Evolutionary conservation across 2,113 vertebrate genomes (phyloP).

Genomic region (Junco hyemalis): DNA sequence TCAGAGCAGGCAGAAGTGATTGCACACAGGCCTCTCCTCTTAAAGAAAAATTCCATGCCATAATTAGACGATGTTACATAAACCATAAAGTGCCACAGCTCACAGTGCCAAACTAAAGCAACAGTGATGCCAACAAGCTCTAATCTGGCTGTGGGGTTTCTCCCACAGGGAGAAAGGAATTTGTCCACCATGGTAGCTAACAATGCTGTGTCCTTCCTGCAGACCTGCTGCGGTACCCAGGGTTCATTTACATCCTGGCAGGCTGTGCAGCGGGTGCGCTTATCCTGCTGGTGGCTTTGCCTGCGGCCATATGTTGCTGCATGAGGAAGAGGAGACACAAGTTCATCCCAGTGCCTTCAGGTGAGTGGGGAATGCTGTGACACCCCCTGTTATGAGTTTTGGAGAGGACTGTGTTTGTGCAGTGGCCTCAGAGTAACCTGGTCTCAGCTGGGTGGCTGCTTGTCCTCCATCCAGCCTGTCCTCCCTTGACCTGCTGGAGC

Average conservation of each 20-base stretch:
- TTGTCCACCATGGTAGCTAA: background rate
- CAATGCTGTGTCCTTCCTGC: background rate
- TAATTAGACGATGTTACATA: background rate
- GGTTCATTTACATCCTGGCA: constrained; percentile 58
- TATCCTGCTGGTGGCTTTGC: constrained; percentile 28
- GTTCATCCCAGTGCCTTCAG: constrained; percentile 62
- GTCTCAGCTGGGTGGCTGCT: background rate
- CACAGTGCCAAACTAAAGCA: background rate
- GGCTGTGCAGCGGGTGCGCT: background rate
- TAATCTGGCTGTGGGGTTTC: background rate
- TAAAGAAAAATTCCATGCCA: background rate
- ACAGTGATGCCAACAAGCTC: background rate
- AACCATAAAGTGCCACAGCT: rapidly evolving
- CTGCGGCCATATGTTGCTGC: constrained; percentile 57
- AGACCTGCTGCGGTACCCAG: constrained; percentile 55
- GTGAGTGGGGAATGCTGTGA: background rate
- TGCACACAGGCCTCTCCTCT: background rate
- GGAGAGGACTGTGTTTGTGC: background rate
- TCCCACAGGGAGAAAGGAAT: background rate
- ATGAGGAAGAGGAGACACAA: constrained; percentile 58
- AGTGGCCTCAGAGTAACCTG: background rate
- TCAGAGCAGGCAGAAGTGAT: background rate
- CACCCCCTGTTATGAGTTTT: background rate
- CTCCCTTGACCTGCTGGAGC: background rate
- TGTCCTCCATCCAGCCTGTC: background rate